Conservation (phyloP, 2,113 vertebrate genomes). For the Cnemophilus loriae region DNA sequence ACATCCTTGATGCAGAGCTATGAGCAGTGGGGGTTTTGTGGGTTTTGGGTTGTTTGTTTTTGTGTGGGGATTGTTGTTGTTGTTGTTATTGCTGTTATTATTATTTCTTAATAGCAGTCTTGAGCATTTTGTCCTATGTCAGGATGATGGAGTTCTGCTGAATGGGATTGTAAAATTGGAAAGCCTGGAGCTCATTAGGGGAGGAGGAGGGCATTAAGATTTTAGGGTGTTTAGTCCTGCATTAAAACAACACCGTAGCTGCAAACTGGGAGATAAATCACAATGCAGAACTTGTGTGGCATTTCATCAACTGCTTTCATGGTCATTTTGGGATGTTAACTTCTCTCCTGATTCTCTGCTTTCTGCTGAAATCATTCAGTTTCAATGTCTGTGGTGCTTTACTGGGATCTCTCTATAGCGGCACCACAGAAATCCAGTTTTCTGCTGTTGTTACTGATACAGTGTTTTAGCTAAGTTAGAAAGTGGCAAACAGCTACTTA, state of each 20-base stretch:
- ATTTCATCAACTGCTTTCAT: background rate
- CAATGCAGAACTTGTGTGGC: background rate
- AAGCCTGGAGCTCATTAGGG: background rate
- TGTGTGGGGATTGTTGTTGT: background rate
- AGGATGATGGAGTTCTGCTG: background rate
- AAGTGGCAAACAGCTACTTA: slow-evolving; percentile 24
- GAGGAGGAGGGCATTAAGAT: background rate
- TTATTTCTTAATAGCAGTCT: background rate
- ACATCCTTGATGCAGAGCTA: background rate
- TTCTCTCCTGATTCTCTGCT: background rate
- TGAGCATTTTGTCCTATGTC: background rate
- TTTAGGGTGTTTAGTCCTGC: background rate
- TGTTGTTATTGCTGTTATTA: background rate
- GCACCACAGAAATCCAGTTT: background rate
- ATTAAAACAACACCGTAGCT: background rate
- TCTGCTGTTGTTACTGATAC: background rate
- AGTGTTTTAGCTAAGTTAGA: slow-evolving; percentile 18
- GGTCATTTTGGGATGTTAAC: background rate
- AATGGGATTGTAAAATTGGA: background rate
- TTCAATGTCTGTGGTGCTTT: background rate
- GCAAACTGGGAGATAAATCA: background rate
- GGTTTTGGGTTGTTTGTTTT: background rate
- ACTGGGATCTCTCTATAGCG: background rate
- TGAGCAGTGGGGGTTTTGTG: background rate
- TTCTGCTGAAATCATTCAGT: background rate